A percentile compares a stretch with the other conserved stretches of the same genome.
Conservation (phyloP, 30 jellyfish, hydroid and myxozoan genomes). For the Cassiopea andromeda region DNA sequence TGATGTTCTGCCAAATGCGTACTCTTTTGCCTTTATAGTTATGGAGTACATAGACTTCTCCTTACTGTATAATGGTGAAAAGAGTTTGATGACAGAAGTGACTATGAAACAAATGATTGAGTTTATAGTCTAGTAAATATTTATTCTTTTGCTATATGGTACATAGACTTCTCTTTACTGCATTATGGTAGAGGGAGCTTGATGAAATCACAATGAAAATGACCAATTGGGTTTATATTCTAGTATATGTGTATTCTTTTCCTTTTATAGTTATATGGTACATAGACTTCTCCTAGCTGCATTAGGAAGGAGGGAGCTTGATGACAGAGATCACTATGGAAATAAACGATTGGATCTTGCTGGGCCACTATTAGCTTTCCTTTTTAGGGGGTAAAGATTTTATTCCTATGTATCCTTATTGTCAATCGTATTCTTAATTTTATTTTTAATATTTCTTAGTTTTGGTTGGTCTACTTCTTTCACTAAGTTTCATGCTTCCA, state of each 20-base stretch:
- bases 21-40: no score
- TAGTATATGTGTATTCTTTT: background rate
- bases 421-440: background rate
- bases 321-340: slow-evolving; percentile 99
- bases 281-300: slow-evolving; percentile 95
- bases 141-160: no score
- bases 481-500: no score
- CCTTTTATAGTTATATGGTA: slow-evolving; percentile 90
- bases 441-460: background rate
- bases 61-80: no score
- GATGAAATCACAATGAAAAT: no score
- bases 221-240: background rate
- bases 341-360: slow-evolving; percentile 98
- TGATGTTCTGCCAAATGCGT: no score
- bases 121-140: no score
- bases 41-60: no score
- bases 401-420: background rate
- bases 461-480: background rate
- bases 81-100: no score
- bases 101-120: no score
- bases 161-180: no score
- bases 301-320: slow-evolving; percentile 97
- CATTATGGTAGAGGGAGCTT: no score
- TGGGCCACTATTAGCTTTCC: slow-evolving; percentile 98
- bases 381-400: slow-evolving; percentile 92